Conservation (phyloP, 2,797 vertebrate species). For the Typhlichthys eigenmanni region DNA sequence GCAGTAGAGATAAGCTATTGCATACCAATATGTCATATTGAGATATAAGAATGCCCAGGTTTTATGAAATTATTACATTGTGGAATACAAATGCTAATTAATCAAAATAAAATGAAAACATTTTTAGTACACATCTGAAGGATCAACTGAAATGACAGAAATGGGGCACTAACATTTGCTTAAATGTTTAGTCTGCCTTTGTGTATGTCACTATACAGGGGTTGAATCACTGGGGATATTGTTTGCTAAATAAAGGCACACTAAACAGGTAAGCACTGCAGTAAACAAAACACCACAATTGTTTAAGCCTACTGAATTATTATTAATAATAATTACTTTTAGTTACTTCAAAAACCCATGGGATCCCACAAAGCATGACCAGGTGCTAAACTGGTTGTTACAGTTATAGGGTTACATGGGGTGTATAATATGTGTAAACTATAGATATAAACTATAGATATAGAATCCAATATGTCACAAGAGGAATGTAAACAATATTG, state of each 20-base stretch:
- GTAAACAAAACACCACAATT: constrained; percentile 12
- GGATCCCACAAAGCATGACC: constrained; percentile 1
- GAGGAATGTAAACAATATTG: too few species aligned
- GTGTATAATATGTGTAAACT: background rate
- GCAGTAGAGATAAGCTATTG: background rate
- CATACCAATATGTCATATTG: background rate
- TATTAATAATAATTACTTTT: background rate
- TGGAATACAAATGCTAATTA: too few species aligned
- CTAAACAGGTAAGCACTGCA: constrained; percentile 15
- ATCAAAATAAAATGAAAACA: background rate
- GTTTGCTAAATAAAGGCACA: constrained; percentile 36
- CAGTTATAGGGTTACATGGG: constrained; percentile 5
- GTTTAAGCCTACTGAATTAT: background rate
- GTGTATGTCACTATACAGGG: constrained; percentile 48
- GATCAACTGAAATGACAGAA: constrained; percentile 11
- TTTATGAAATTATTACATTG: too few species aligned
- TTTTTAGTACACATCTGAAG: background rate
- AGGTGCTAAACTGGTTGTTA: background rate
- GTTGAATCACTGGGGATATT: constrained; percentile 25
- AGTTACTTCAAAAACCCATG: background rate
- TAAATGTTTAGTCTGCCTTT: constrained; percentile 27
- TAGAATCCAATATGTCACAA: too few species aligned
- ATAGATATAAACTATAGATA: background rate
- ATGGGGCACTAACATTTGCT: background rate
- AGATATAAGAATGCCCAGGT: too few species aligned